Evolutionary conservation across 2,113 vertebrate genomes (phyloP).

Genomic region (Tragulus kanchil): DNA sequence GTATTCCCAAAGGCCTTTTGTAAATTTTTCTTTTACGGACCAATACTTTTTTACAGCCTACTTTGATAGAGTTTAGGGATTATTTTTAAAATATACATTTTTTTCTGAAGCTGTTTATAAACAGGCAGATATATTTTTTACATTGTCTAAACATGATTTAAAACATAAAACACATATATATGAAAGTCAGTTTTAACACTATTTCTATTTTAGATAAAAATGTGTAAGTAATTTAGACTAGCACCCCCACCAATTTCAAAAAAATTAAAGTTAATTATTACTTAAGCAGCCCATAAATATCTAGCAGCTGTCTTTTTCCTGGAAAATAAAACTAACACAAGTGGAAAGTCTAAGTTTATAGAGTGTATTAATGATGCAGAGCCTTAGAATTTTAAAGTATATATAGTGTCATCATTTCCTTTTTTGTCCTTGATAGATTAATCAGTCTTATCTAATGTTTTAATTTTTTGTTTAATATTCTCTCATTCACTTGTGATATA

Average conservation of each 20-base stretch:
- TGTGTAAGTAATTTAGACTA: slow-evolving; percentile 12
- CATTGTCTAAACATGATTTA: slow-evolving; percentile 8
- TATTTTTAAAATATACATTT: background rate
- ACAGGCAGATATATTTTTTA: background rate
- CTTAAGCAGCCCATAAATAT: background rate
- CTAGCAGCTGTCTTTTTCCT: background rate
- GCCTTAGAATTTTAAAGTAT: slow-evolving; percentile 28
- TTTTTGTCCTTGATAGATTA: background rate
- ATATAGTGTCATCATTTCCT: background rate
- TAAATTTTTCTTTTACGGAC: background rate
- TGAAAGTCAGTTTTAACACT: background rate
- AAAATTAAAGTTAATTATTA: slow-evolving; percentile 41
- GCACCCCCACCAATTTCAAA: background rate
- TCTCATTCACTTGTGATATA: background rate
- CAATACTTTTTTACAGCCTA: background rate
- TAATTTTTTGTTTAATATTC: background rate
- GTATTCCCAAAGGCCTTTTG: background rate
- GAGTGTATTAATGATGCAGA: background rate
- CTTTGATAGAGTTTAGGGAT: background rate
- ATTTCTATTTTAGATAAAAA: slow-evolving; percentile 42
- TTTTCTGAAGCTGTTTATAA: slow-evolving; percentile 39
- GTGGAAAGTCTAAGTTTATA: slow-evolving; percentile 8
- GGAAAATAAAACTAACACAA: slow-evolving; percentile 47
- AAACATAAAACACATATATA: background rate
- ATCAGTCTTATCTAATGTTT: background rate